Evolutionary conservation across 2,797 vertebrate genomes (phyloP), one percentile per base, ranked within the genome.

Genomic region (Acanthurus lineatus): DNA sequence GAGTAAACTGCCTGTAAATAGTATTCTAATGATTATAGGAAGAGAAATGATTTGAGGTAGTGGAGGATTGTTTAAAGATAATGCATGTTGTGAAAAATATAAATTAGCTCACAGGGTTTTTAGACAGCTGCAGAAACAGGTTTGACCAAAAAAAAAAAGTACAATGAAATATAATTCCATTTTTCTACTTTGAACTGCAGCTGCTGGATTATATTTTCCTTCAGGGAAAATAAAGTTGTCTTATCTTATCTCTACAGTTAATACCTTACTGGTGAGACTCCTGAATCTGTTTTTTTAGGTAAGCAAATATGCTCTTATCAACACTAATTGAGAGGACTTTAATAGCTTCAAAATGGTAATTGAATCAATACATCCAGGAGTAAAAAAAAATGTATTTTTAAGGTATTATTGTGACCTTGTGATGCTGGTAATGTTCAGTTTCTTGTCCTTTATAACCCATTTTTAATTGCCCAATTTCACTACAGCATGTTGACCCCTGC

Each of bases 61-160:
- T 7, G 11, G 6, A 65, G 11, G 8, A 47, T 7, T 35, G 32
- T 35, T 35, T 40, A 42, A 63, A 64, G 45, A 35, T 48, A 53
- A 42, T 19, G 32, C 49, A 35, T 35, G 32, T 35, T 35, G 32
- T 35, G 7, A 35, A 35, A 35, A 35, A 56, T 40, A 62, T 17
- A 47, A 38, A 72, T 53, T 16, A 28, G 14, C 19, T 11, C 45
- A 57, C 17, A 57, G 22, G 22, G 19, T 8, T 4, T 10, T 44
- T 45, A 52, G n/a, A 47, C 57, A 61, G 49, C 58, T 53, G 28
- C 49, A 54, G n/a, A 25, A 20, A 38, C 63, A 68, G 25, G 10
- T 6, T 57, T 19, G 38, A 64, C 19, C 52, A 71, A 71, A 51
- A 11, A 64, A 65, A 32, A 38, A 32, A 44, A 69, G 22, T 11